phyloP scores from a whole-genome alignment of 1,140 invertebrate genomes.

The Danaus plexippus region DNA sequence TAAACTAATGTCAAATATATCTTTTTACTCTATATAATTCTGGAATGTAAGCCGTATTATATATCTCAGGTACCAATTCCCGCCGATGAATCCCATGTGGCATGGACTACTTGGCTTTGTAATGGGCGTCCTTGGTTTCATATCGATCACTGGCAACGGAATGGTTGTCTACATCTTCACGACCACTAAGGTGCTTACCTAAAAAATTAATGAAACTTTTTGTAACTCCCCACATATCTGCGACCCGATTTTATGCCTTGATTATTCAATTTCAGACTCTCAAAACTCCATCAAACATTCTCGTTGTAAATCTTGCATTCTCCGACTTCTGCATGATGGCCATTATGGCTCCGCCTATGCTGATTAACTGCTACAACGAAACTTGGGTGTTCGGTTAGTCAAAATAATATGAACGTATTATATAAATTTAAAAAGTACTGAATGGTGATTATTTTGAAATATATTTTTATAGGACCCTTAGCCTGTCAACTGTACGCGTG shows the following conservation, averaged over 20 bases:
- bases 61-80: slow-evolving; percentile 73
- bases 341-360: slow-evolving; percentile 86
- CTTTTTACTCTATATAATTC: slow-evolving; percentile 2
- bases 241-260: background rate
- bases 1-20: background rate
- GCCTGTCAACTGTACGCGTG: slow-evolving; percentile 88
- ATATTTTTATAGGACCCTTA: slow-evolving; percentile 73
- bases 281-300: slow-evolving; percentile 86
- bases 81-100: slow-evolving; percentile 77
- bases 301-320: slow-evolving; percentile 89
- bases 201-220: background rate
- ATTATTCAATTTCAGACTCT: slow-evolving; percentile 66
- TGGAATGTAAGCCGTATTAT: background rate
- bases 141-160: slow-evolving; percentile 84
- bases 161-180: slow-evolving; percentile 90
- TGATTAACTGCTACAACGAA: slow-evolving; percentile 88
- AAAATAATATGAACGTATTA: slow-evolving; percentile 1
- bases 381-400: slow-evolving; percentile 85
- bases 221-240: no score
- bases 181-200: slow-evolving; percentile 52
- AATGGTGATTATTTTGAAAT: background rate
- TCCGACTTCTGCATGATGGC: slow-evolving; percentile 93
- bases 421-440: background rate
- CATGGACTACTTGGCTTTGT: slow-evolving; percentile 77
- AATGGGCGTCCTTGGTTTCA: slow-evolving; percentile 74